Conservation (phyloP, 1,140 invertebrate genomes). For the Pemphigus obesinymphae region DNA sequence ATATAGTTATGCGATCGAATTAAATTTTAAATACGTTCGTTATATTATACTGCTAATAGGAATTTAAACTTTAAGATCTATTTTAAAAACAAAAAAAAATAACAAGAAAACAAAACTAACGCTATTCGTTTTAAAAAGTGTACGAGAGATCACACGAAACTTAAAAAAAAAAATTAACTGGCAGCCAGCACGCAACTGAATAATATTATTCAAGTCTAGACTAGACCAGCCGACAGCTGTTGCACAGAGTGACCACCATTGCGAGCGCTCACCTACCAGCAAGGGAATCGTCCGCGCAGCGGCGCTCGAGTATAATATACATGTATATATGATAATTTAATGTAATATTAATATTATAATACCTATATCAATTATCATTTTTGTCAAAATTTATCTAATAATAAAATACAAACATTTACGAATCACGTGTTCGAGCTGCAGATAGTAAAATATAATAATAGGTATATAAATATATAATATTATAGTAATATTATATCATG, state of each 20-base stretch:
- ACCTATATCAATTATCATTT: conserved; percentile 17
- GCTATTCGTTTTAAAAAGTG: conserved; percentile 20
- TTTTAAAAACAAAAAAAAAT: conserved; percentile 17
- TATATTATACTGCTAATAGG: conserved; percentile 15
- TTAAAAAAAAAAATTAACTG: conserved; percentile 30
- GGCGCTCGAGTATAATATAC: neutral
- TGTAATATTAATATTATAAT: no score
- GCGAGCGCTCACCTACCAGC: conserved; percentile 3
- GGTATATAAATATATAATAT: no score
- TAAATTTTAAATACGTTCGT: no score
- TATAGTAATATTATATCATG: no score
- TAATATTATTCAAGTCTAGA: conserved; percentile 41
- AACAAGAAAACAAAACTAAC: conserved; percentile 14
- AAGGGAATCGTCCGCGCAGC: neutral
- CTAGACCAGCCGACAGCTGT: conserved; percentile 39
- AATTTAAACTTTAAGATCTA: conserved; percentile 33
- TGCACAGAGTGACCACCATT: conserved; percentile 38
- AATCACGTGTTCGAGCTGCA: neutral
- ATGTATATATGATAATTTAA: no score
- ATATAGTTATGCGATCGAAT: no score
- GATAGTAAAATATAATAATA: no score
- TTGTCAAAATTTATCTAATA: conserved; percentile 38
- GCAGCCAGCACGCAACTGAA: conserved; percentile 40
- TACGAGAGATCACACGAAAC: conserved; percentile 35
- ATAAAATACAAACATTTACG: conserved; percentile 7